Percentiles rank a stretch among this genome's conserved stretches.
Conservation (phyloP, 2,888 invertebrate genomes). For the Mesochorus sp. region DNA sequence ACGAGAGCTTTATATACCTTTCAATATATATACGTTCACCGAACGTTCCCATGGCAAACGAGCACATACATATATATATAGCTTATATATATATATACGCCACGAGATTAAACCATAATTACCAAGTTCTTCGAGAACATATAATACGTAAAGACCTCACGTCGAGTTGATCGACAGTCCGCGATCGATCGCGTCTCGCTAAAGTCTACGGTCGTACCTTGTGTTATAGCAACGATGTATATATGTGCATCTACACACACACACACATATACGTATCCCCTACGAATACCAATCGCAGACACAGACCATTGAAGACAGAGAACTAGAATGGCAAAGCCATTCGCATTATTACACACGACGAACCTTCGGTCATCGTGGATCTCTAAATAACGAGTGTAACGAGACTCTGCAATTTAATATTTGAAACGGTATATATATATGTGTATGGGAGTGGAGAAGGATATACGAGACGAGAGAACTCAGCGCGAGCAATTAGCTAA, state of each 20-base stretch:
- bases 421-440: no score
- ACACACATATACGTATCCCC: background rate
- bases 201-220: slow-evolving; percentile 18
- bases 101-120: slow-evolving; percentile 55
- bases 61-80: background rate
- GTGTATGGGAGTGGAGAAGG: no score
- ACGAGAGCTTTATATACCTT: no score
- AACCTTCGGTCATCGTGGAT: slow-evolving; percentile 47
- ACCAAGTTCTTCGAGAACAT: slow-evolving; percentile 59
- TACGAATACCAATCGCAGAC: background rate
- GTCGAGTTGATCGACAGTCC: slow-evolving; percentile 60
- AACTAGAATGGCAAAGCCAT: slow-evolving; percentile 28
- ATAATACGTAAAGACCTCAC: slow-evolving; percentile 61
- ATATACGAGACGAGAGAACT: background rate
- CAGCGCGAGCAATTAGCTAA: slow-evolving; percentile 21
- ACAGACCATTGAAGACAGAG: background rate
- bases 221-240: background rate
- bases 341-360: slow-evolving; percentile 35
- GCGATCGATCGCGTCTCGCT: slow-evolving; percentile 47
- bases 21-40: no score
- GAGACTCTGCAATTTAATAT: slow-evolving; percentile 41
- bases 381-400: slow-evolving; percentile 53
- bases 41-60: background rate
- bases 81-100: slow-evolving; percentile 9
- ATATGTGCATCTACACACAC: background rate